These are phyloP conservation scores for Psammodynastes pulverulentus DNA, from an alignment of 2,113 vertebrate species.

Conservation along the genomic window DNA sequence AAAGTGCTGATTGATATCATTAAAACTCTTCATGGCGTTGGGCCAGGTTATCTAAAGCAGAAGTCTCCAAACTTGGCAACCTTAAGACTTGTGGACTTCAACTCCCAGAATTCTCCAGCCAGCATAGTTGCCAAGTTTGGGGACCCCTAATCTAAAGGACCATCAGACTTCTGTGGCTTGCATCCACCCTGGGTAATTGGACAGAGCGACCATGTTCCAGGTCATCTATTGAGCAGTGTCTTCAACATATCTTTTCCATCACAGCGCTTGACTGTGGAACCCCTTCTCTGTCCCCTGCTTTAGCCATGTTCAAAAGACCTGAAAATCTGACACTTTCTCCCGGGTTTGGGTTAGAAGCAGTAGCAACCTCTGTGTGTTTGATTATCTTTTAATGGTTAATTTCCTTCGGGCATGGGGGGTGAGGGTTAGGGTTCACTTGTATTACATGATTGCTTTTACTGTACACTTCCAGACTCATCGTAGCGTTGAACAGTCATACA, in stretches of 20 bases:
- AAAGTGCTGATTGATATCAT: not conserved
- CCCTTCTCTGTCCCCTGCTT: not conserved
- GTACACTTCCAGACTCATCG: not conserved
- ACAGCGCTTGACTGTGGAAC: not conserved
- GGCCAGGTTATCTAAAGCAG: not conserved
- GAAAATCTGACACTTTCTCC: not conserved
- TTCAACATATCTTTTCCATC: not conserved
- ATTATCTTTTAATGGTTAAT: not conserved
- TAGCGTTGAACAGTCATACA: not conserved
- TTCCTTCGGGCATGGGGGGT: not conserved
- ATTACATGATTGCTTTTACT: not conserved
- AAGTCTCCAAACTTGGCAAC: too few species aligned
- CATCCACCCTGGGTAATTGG: not conserved
- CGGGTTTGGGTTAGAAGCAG: not conserved
- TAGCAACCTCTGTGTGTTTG: not conserved
- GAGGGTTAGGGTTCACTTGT: not conserved
- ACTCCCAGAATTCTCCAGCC: too few species aligned
- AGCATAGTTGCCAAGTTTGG: too few species aligned
- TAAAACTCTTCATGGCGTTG: not conserved
- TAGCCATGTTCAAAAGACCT: not conserved
- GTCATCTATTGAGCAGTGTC: not conserved
- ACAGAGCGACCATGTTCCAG: not conserved
- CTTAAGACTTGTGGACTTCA: too few species aligned
- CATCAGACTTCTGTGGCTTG: not conserved
- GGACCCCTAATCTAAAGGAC: not conserved